Evolutionary conservation across 1,140 invertebrate species (phyloP).

Genomic region (Augochlora pura): DNA sequence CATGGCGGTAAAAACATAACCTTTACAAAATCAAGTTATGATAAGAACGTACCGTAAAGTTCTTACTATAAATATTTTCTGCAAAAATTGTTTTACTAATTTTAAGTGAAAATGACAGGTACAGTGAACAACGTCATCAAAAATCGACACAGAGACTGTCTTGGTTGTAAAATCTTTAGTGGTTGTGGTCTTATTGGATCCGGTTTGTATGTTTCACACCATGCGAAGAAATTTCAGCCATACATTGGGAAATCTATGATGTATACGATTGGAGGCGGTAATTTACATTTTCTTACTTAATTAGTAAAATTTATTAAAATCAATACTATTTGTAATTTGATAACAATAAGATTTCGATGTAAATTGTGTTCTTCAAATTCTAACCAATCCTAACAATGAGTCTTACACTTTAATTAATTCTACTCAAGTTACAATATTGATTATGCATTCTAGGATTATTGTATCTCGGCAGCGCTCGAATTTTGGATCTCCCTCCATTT

Average conservation of each 20-base stretch:
- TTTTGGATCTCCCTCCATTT: conserved; percentile 39
- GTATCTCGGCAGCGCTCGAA: conserved; percentile 20
- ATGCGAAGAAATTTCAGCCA: conserved; percentile 69
- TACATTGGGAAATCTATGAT: conserved; percentile 64
- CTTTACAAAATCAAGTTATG: not conserved
- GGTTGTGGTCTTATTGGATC: conserved; percentile 75
- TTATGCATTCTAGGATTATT: conserved; percentile 19
- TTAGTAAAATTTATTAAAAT: not conserved
- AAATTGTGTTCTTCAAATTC: not conserved
- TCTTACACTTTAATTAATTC: not conserved
- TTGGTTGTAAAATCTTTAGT: conserved; percentile 73
- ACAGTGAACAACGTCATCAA: conserved; percentile 52
- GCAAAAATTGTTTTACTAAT: not conserved
- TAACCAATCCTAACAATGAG: too few relatives aligned
- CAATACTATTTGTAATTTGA: not conserved
- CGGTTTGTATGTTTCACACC: conserved; percentile 73
- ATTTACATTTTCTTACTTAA: not conserved
- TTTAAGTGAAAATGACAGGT: conserved; percentile 11
- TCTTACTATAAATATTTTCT: not conserved
- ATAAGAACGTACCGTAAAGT: not conserved
- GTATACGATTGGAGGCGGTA: conserved; percentile 68
- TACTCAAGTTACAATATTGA: not conserved
- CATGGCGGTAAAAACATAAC: conserved; percentile 19
- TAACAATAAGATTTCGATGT: not conserved
- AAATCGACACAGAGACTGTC: conserved; percentile 71